Evolutionary conservation across 2,888 invertebrate species (phyloP), one percentile per base, ranked within the genome.

Genomic region (Leptopilina myrica): DNA sequence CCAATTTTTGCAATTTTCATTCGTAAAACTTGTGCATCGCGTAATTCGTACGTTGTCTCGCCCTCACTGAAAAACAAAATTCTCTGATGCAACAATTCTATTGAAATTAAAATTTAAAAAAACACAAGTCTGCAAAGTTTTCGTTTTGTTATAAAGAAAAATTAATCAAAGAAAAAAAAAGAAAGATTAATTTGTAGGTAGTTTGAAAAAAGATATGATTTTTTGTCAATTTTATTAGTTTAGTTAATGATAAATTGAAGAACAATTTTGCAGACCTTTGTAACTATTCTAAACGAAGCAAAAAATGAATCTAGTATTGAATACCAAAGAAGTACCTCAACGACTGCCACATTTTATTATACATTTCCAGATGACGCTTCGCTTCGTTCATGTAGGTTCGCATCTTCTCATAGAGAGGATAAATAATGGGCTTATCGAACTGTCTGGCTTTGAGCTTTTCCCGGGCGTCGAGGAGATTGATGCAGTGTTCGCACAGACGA

Each of bases 31-130:
- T 97, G 96, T 9, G 98, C 97, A 89, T 98, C 97, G 46, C 95
- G 93, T 78, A 98, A 92, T 84, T 95, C 95, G 90, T 97, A 98
- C 1, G 96, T 96, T 0, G 97, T 95, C 92, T 99, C 98, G n/a
- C 99, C 99, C 78, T 95, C 95, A 85, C 96, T 94, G 86, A 82
- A 90, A 90, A 78, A 14, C 1, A 26, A 76, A 75, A 56, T 59
- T 49, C 49, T 49, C 49, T 49, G 8, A 33, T 33, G 33, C 33
- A 33, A 33, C 33, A 33, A 33, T 33, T 33, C 33, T 3, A 33
- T 33, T 33, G 5, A 33, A 33, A 33, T 33, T 33, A 33, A 33
- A 33, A n/a, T n/a, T n/a, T 20, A 2, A 33, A 33, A 33, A 4
- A 33, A 33, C 33, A 33, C 33, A 33, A 33, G 33, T 5, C 33